Conservation (phyloP, 2,888 invertebrate genomes). For the Drosophila rubida region DNA sequence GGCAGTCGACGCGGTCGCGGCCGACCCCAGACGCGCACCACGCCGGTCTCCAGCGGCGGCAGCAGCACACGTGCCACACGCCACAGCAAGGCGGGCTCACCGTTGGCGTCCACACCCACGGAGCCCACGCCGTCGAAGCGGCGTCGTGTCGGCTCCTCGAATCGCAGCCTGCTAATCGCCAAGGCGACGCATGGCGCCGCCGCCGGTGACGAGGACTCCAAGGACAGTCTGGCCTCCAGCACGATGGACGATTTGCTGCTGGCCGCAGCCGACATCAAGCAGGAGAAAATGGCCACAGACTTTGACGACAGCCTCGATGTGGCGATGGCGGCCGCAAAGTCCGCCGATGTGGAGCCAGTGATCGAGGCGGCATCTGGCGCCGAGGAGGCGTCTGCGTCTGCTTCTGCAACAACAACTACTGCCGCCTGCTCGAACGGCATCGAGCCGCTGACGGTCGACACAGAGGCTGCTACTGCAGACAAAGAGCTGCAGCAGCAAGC, state of each 20-base stretch:
- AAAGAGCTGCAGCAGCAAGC: neutral
- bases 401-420: constrained; percentile 7
- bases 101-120: constrained; percentile 45
- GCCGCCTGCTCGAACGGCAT: constrained; percentile 63
- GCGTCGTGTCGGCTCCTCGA: constrained; percentile 55
- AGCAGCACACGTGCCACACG: constrained; percentile 75
- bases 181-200: constrained; percentile 48
- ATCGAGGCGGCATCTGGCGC: neutral
- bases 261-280: constrained; percentile 72
- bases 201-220: constrained; percentile 80
- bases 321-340: neutral
- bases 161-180: constrained; percentile 35
- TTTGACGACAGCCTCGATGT: constrained; percentile 48
- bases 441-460: constrained; percentile 71
- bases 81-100: constrained; percentile 72
- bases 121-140: constrained; percentile 52
- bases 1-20: constrained; percentile 63
- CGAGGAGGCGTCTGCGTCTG: constrained; percentile 12
- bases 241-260: constrained; percentile 78
- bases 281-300: constrained; percentile 74
- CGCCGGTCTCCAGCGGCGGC: constrained; percentile 34
- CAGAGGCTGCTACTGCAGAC: constrained; percentile 2
- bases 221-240: constrained; percentile 81
- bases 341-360: neutral
- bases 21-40: constrained; percentile 52